phyloP scores from a whole-genome alignment of 2,888 invertebrate species.

The Drosophila greeni region DNA sequence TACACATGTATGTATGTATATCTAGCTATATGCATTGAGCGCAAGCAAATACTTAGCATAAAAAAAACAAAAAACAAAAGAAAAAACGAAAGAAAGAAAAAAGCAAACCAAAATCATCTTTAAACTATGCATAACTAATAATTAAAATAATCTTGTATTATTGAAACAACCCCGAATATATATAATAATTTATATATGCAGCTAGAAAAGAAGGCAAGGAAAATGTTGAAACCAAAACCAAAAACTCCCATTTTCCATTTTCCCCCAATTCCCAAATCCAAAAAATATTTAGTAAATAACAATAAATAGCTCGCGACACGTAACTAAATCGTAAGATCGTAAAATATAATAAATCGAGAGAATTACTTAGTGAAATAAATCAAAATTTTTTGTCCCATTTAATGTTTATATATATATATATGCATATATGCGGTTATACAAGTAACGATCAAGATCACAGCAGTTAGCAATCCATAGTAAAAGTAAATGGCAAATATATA shows the following conservation, averaged over 20 bases:
- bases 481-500: constrained; percentile 14
- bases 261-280: neutral
- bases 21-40: constrained; percentile 38
- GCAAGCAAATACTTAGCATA: constrained; percentile 57
- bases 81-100: constrained; percentile 3
- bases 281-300: constrained; percentile 19
- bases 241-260: neutral
- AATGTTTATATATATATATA: constrained; percentile 42
- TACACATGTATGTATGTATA: constrained; percentile 48
- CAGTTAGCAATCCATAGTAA: constrained; percentile 40
- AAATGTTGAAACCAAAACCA: constrained; percentile 20
- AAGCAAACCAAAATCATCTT: constrained; percentile 46
- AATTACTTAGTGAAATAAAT: constrained; percentile 68
- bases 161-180: constrained; percentile 20
- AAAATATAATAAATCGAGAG: constrained; percentile 6
- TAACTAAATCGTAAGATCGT: constrained; percentile 28
- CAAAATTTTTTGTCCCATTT: constrained; percentile 72
- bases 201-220: constrained; percentile 9
- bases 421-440: constrained; percentile 32
- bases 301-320: constrained; percentile 34
- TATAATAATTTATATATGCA: constrained; percentile 9
- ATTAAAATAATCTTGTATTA: constrained; percentile 51
- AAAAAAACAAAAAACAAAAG: constrained; percentile 12
- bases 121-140: constrained; percentile 60
- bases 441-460: constrained; percentile 30